Evolutionary conservation across 2,113 vertebrate genomes (phyloP), one percentile per base, ranked within the genome.

Genomic region (Sander vitreus): DNA sequence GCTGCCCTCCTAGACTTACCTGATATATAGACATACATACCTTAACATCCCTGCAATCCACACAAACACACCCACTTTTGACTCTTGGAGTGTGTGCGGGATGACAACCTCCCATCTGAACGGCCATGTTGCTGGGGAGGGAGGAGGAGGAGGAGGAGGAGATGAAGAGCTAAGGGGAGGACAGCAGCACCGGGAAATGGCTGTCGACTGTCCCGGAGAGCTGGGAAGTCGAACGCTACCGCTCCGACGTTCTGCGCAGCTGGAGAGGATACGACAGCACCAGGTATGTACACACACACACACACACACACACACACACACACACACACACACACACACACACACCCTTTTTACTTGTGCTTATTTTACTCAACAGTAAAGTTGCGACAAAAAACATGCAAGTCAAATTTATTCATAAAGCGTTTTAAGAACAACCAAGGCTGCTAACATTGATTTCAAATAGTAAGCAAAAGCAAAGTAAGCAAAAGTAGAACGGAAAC

Each of bases 31-130:
- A 65, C 3, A 48, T 19, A 19, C 65, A 21, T 19, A 47, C 51
- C 30, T 14, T 3, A 69, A 66, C 65, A 14, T 47, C 62, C 19
- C 62, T 45, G 39, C 14, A 83, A 64, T 51, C 43, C 11, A 50
- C 47, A 66, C 72, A 55, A 63, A 33, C 78, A 18, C 64, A 75
- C 55, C 45, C 70, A 79, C 63, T 4, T 54, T 51, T 39, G 73
- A 58, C 64, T 33, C 72, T 36, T 13, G 23, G 76, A 64, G 13
- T 66, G 73, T 68, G 64, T 59, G 73, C 64, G 90, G 76, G 74
- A 95, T 99, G 97, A 99, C 97, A 86, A 98, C 97, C 84, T 97
- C 96, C 84, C 96, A 99, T 91, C 96, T 99, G 94, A 99, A 99
- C 54, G 98, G 98, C 87, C 97, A 98, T 82, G 94, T 98, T 84